Percentiles rank a stretch among this genome's conserved stretches.
Conservation (phyloP, 2,888 invertebrate species). For the Hirudinaria manillensis region DNA sequence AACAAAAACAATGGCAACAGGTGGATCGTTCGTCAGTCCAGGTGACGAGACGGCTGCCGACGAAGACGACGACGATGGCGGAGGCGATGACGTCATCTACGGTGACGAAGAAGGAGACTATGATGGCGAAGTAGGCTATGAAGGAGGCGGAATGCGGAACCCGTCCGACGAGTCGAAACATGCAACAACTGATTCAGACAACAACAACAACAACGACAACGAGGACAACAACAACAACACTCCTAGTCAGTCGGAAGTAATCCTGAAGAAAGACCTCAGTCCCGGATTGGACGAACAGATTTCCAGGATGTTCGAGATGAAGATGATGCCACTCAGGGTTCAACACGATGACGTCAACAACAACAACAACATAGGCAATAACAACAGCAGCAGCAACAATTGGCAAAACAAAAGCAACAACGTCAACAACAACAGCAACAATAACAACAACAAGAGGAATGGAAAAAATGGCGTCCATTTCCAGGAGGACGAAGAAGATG, state of each 20-base stretch:
- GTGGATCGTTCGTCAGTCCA: neutral
- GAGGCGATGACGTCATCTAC: conserved; percentile 16
- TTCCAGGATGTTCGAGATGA: conserved; percentile 9
- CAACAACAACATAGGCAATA: neutral
- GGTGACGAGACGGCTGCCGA: neutral
- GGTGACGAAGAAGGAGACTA: conserved; percentile 13
- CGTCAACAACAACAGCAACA: neutral
- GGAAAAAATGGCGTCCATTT: neutral
- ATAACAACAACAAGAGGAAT: neutral
- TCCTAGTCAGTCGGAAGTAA: neutral
- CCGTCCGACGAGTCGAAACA: too few relatives aligned
- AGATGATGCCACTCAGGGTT: neutral
- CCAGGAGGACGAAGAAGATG: neutral
- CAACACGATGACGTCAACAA: neutral
- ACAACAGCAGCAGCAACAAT: neutral
- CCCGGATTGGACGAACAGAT: neutral
- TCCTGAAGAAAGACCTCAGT: neutral
- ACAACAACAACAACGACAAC: neutral
- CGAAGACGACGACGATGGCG: conserved; percentile 10
- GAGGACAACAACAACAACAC: neutral
- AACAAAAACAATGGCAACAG: neutral
- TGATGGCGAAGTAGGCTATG: conserved; percentile 15
- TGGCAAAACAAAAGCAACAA: neutral
- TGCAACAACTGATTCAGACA: too few relatives aligned
- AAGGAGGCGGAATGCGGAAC: too few relatives aligned